Conservation (phyloP, 2,888 invertebrate genomes). For the Melitaea athalia region DNA sequence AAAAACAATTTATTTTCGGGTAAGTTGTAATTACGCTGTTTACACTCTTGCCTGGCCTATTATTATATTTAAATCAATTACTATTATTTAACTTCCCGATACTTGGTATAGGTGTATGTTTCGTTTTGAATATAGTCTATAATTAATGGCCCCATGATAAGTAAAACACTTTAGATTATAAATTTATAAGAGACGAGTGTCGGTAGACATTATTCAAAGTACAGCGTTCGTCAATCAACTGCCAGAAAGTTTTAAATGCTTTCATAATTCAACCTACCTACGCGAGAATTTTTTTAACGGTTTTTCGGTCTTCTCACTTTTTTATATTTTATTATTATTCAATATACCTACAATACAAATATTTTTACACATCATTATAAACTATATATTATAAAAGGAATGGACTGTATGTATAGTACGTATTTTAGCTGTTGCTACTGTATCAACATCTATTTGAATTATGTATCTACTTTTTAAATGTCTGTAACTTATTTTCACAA, state of each 20-base stretch:
- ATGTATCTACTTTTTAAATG: too few species aligned
- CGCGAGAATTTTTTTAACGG: conserved; percentile 7
- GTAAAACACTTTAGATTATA: conserved; percentile 77
- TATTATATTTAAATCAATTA: conserved; percentile 80
- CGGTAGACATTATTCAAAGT: conserved; percentile 53
- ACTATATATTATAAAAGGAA: too few species aligned
- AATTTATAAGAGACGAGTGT: conserved; percentile 64
- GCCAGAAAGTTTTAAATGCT: conserved; percentile 38
- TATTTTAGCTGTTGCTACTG: too few species aligned
- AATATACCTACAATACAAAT: background rate
- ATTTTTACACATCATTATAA: too few species aligned
- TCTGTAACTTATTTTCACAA: too few species aligned
- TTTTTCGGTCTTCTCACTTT: conserved; percentile 17
- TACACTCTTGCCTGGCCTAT: conserved; percentile 63
- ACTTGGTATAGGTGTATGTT: conserved; percentile 59
- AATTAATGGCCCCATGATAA: conserved; percentile 76
- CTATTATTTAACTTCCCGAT: conserved; percentile 68
- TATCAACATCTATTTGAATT: too few species aligned
- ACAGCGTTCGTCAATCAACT: conserved; percentile 55
- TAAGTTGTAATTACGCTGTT: conserved; percentile 57
- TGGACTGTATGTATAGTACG: too few species aligned
- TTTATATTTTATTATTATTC: background rate
- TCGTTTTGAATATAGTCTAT: conserved; percentile 46
- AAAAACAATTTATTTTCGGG: conserved; percentile 41
- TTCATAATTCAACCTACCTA: conserved; percentile 32